Base-by-base conservation (phyloP, 1,140 invertebrate species). In the Rhyacophila brunnea region DNA sequence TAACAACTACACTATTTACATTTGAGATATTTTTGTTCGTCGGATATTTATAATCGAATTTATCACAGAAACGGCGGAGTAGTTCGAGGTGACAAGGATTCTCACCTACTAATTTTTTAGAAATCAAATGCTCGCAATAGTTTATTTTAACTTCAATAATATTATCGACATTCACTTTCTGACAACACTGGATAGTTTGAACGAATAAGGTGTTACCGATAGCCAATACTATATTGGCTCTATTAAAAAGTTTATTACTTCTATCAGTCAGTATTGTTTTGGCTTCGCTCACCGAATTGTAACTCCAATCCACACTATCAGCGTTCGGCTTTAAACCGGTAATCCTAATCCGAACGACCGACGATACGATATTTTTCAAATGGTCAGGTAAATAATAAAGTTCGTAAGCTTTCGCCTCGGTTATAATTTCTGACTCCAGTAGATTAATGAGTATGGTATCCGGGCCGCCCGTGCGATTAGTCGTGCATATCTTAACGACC, bases 381-480 rank as follows among this genome's bases (percentile, higher is more conserved):
- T 75, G 67, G 17, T 76, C 68, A 5, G 75, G 75, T 32, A 79
- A 64, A 67, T 74, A 43, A 51, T 71, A 74, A 2, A 79, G 61
- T 49, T 68, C 65, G 18, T 70, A 70, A 57, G 72, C 71, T 10
- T 51, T 59, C 15, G 67, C 62, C 18, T 48, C 62, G 57, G 73
- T 69, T 15, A 68, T 59, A 51, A 58, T 68, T 55, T 75, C 71
- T 59, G 77, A 71, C 40, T 79, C 77, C 9, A 79, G 64, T 1
- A 77, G 56, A 48, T 71, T 73, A 1, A 78, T 57, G n/a, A 73
- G 55, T 1, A 77, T 67, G 4, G 54, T 52, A 55, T 74, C 71
- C n/a, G 71, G 70, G 9, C 69, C 66, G 1, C 32, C 14, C 3
- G 68, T 68, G 28, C 66, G 69, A 40, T 61, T 50, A 1, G 13